Evolutionary conservation across 1,140 invertebrate species (phyloP).

Genomic region (Temnothorax nylanderi): DNA sequence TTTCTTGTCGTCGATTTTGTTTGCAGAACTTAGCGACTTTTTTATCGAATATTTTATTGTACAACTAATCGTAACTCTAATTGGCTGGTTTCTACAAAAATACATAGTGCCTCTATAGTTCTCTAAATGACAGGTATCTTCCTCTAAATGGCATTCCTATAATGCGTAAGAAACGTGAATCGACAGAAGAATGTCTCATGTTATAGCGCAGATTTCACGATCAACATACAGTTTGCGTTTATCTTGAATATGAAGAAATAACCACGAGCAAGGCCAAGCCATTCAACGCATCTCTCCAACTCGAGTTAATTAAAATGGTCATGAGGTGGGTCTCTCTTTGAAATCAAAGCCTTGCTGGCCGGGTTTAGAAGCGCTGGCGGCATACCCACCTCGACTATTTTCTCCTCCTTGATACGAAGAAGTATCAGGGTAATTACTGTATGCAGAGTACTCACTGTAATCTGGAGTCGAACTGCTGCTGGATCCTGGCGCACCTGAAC

Average conservation of each 20-base stretch:
- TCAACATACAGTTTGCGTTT: conserved; percentile 36
- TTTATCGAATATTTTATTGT: neutral
- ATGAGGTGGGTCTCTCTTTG: conserved; percentile 88
- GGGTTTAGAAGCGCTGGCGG: conserved; percentile 85
- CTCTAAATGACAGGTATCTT: conserved; percentile 6
- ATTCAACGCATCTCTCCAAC: conserved; percentile 82
- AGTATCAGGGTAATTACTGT: conserved; percentile 85
- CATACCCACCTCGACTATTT: conserved; percentile 87
- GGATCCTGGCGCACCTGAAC: conserved; percentile 85
- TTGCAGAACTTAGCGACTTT: neutral
- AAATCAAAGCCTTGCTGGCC: conserved; percentile 87
- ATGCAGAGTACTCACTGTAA: conserved; percentile 85
- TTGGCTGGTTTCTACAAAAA: conserved; percentile 23
- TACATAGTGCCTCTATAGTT: neutral
- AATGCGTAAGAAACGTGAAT: conserved; percentile 1
- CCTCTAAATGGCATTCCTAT: neutral
- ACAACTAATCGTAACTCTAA: neutral
- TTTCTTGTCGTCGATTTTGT: neutral
- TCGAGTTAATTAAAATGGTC: conserved; percentile 86
- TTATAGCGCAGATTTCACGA: conserved; percentile 55
- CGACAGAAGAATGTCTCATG: conserved; percentile 61
- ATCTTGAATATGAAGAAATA: conserved; percentile 72
- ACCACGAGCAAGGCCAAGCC: conserved; percentile 83
- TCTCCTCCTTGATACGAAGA: conserved; percentile 84
- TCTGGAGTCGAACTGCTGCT: conserved; percentile 85